Base-by-base conservation (phyloP, 2,113 vertebrate species). In the Eupsittula cactorum region DNA sequence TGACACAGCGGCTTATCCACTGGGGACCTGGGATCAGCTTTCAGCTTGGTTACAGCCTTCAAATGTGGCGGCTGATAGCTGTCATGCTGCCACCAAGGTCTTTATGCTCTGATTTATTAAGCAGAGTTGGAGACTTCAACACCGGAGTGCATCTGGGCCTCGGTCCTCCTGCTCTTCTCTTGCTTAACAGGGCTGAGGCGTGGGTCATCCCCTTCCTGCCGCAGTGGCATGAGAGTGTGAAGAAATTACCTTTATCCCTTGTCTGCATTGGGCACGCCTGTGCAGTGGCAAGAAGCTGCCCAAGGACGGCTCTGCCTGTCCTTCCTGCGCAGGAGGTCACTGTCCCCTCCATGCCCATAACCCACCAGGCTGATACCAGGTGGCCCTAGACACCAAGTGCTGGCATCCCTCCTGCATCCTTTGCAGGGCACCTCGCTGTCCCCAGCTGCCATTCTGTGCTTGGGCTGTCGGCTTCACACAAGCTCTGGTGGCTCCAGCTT, bases 21-120 rank as follows among this genome's bases (percentile, higher is more conserved):
- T 13, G 3, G 95, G 92, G 92, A 96, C 88, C 90, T 68, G 86
- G 86, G 92, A 96, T 96, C 95, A 93, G 85, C 76, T 96, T 93
- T 90, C 95, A 94, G 93, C 83, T 96, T 10, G 0, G 90, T 92
- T 94, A 84, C 93, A 92, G 95, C 80, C 92, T 94, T 96, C 90
- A 94, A 88, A 91, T 63, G 91, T 92, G 86, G 94, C 14, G 86
- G 94, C 94, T 95, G 93, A 96, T 91, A 95, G 95, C 95, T 97
- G 96, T 97, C 96, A 93, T 1, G 4, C 94, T 95, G 93, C 96
- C 93, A 93, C 94, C 11, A 6, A 95, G 94, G 93, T 97, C 94
- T 95, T 97, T 96, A 93, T 64, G 84, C 93, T 78, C 91, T 96
- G 96, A 97, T 96, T 97, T 96, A 97, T 96, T 92, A 93, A 92